Percentiles rank a stretch among this genome's conserved stretches.
These are phyloP conservation scores for Thinocorus orbignyianus DNA, from an alignment of 2,113 vertebrate genomes.

Conservation along the genomic window DNA sequence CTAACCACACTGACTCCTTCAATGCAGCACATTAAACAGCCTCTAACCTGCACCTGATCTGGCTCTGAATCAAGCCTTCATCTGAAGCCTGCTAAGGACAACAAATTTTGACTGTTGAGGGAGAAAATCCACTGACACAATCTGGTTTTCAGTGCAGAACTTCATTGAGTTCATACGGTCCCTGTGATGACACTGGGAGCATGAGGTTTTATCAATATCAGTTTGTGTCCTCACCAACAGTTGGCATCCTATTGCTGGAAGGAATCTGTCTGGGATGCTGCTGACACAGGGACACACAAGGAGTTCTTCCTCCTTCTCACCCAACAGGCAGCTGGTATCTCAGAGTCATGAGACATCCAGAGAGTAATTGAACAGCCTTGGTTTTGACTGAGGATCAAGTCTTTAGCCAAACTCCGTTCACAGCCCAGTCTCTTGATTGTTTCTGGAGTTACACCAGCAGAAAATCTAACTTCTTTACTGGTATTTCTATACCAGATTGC, in stretches of 20 bases:
- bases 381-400: neutral
- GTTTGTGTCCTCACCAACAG: neutral
- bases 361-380: neutral
- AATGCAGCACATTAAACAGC: neutral
- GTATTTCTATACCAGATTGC: neutral
- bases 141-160: neutral
- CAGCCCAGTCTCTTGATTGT: neutral
- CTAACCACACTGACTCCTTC: neutral
- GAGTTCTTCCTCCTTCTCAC: neutral
- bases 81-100: neutral
- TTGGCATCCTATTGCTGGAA: neutral
- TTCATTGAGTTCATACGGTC: neutral
- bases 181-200: neutral
- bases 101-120: neutral
- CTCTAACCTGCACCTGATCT: neutral
- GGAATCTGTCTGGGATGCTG: neutral
- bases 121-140: neutral
- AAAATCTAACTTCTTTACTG: neutral
- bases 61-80: neutral
- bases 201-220: neutral
- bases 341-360: neutral
- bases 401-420: neutral
- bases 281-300: fast-evolving
- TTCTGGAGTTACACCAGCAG: neutral
- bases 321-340: neutral